Base-by-base conservation (phyloP, 2,113 vertebrate genomes). In the Dryoscopus gambensis region DNA sequence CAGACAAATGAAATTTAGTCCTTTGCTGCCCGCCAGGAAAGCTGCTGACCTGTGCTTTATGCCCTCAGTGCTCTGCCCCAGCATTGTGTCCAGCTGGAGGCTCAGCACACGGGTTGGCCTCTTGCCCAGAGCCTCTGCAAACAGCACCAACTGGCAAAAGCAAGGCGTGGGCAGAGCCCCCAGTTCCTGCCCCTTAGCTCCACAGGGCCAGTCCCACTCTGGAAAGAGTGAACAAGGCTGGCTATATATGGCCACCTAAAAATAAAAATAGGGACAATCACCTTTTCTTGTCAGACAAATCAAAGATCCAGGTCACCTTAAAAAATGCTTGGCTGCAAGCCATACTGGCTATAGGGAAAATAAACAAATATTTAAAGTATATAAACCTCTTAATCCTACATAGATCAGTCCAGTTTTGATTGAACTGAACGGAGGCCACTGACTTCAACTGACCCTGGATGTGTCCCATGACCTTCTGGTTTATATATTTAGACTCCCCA, bases 401-500 rank as follows among this genome's bases (percentile, higher is more conserved):
- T 31, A 49, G n/a, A 63, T 52, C 40, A 13, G 57, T 57, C 60
- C 33, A 39, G 63, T 89, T 93, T 67, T 82, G 62, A 39, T 62
- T 1, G 0, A 90, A 89, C 73, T 57, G 65, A 70, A 42, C 7
- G 3, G 86, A 81, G 62, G 56, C 85, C 60, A 9, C 59, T 79
- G 74, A 78, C 88, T 95, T 73, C 60, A 82, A 3, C 21, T 71
- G 77, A 75, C 0, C 2, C 62, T 93, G 88, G 52, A 90, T 75
- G 44, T 92, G 84, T 90, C 95, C 85, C 94, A 62, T 96, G 96
- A 96, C 96, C 92, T 96, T 92, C 94, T 95, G 76, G 47, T 82
- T 95, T 85, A 77, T 94, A 95, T 94, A 95, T 96, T 97, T 95
- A 95, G 94, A 87, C 50, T 92, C 81, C 20, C 15, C 75, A 77